These are phyloP conservation scores for Mesocricetus auratus DNA, from an alignment of 2,113 vertebrate genomes.

Conservation along the genomic window DNA sequence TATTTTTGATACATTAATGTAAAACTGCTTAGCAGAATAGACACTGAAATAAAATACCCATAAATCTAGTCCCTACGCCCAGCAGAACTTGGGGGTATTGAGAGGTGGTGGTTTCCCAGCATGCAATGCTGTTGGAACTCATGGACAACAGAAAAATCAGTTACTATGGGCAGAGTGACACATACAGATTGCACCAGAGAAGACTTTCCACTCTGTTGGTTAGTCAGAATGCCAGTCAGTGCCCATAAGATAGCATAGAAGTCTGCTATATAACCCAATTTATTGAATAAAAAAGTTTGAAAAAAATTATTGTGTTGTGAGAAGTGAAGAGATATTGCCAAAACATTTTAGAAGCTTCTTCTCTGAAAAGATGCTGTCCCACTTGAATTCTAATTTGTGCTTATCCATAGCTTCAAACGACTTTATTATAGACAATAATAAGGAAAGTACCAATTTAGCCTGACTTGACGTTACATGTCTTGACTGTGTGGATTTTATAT, in stretches of 20 bases:
- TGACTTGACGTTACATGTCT: slow-evolving; percentile 27
- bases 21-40: background rate
- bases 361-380: background rate
- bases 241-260: background rate
- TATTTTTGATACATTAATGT: background rate
- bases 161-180: background rate
- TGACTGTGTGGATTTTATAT: slow-evolving; percentile 17
- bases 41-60: background rate
- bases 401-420: slow-evolving; percentile 10
- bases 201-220: background rate
- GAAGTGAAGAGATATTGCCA: background rate
- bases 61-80: background rate
- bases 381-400: background rate
- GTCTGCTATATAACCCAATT: background rate
- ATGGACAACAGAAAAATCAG: background rate
- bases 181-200: fast-evolving
- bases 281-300: background rate
- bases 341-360: slow-evolving; percentile 41
- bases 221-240: background rate
- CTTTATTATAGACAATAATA: background rate
- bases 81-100: background rate
- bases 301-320: background rate
- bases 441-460: background rate
- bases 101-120: fast-evolving
- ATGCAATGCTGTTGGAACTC: background rate